phyloP scores from a whole-genome alignment of 2,797 vertebrate species.

The Aeoliscus strigatus region DNA sequence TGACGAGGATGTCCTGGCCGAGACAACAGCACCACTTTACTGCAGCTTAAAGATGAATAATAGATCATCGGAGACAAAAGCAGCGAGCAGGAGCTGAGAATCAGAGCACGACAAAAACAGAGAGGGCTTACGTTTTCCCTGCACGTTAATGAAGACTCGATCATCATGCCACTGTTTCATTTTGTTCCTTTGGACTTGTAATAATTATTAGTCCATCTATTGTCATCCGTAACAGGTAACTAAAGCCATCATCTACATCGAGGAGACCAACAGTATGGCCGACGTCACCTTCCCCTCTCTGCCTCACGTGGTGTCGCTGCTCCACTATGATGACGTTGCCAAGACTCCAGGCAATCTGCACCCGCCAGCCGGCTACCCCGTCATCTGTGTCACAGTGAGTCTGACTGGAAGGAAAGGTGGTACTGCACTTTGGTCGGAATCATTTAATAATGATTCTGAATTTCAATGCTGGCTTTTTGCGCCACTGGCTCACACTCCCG shows the following conservation, averaged over 20 bases:
- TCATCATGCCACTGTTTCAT: too few species aligned
- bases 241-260: slow-evolving; percentile 93
- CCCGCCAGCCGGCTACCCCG: slow-evolving; percentile 86
- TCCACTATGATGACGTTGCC: slow-evolving; percentile 82
- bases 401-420: too few species aligned
- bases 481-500: too few species aligned
- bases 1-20: slow-evolving; percentile 20
- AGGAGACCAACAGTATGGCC: slow-evolving; percentile 89
- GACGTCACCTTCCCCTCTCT: slow-evolving; percentile 93
- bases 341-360: slow-evolving; percentile 66
- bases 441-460: too few species aligned
- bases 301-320: slow-evolving; percentile 84
- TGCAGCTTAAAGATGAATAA: slow-evolving; percentile 48
- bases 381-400: slow-evolving; percentile 89
- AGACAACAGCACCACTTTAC: slow-evolving; percentile 41
- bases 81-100: slow-evolving; percentile 7
- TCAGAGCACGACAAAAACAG: slow-evolving; percentile 8
- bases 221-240: slow-evolving; percentile 73
- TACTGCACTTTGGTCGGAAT: too few species aligned
- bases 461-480: too few species aligned
- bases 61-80: slow-evolving; percentile 33
- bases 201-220: too few species aligned
- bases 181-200: too few species aligned
- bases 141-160: too few species aligned
- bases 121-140: too few species aligned